These are phyloP conservation scores for Cyprinodon variegatus DNA, from an alignment of 2,113 vertebrate species.

Conservation along the genomic window DNA sequence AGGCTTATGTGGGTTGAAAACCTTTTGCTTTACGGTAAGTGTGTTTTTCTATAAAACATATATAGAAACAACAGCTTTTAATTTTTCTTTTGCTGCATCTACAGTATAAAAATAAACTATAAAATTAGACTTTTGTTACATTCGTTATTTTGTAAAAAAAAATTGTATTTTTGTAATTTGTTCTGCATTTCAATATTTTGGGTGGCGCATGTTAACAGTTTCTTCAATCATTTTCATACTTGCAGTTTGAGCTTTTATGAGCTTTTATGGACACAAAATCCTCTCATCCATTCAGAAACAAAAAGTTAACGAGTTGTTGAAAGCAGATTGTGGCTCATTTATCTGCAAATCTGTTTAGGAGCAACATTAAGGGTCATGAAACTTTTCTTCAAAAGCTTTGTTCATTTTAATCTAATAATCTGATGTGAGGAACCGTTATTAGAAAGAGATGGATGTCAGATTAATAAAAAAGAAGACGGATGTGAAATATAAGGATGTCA, in stretches of 20 bases:
- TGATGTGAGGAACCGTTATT: slow-evolving; percentile 15
- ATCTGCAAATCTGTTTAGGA: slow-evolving; percentile 46
- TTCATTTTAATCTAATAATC: too few relatives aligned
- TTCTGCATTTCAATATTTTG: background rate
- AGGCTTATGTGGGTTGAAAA: background rate
- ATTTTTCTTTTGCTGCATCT: too few relatives aligned
- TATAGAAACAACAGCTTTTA: background rate
- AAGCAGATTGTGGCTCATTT: slow-evolving; percentile 22
- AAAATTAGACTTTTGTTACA: background rate
- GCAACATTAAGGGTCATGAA: background rate
- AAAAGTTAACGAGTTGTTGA: background rate
- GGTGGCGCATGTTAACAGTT: background rate
- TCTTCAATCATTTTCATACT: background rate
- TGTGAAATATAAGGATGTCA: slow-evolving; percentile 3
- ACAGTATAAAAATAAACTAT: background rate
- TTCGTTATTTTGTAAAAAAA: background rate
- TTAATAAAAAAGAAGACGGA: slow-evolving; percentile 23
- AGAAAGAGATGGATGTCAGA: slow-evolving; percentile 16
- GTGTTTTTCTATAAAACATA: background rate
- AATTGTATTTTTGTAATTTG: background rate
- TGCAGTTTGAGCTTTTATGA: background rate
- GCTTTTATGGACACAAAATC: background rate
- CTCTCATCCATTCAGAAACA: too few relatives aligned
- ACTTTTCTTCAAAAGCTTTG: background rate
- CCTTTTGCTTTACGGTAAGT: slow-evolving; percentile 7